A percentile compares a stretch with the other conserved stretches of the same genome.
These are phyloP conservation scores for Nasonia longicornis DNA, from an alignment of 1,140 invertebrate species.

Conservation along the genomic window DNA sequence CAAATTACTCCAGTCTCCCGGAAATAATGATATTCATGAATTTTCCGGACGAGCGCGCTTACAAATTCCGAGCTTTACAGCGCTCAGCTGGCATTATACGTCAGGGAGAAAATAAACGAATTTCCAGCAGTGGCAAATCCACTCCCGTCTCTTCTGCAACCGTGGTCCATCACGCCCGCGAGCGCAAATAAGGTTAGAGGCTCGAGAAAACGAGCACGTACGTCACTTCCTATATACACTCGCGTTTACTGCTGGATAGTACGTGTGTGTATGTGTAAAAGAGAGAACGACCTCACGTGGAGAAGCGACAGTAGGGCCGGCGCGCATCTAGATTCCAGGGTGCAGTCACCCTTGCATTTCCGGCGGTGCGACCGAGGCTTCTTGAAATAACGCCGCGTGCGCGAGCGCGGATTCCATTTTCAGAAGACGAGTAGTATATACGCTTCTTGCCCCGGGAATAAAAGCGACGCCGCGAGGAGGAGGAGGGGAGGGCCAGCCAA, in stretches of 20 bases:
- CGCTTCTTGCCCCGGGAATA: slow-evolving; percentile 26
- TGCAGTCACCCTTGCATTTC: slow-evolving; percentile 46
- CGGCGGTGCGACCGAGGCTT: slow-evolving; percentile 31
- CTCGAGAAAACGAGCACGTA: slow-evolving; percentile 12
- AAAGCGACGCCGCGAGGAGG: slow-evolving; percentile 4
- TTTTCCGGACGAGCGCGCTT: neutral
- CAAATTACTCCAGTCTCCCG: too few relatives aligned
- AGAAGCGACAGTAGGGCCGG: slow-evolving; percentile 6
- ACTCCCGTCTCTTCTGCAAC: neutral
- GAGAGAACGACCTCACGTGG: neutral
- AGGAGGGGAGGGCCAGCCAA: slow-evolving; percentile 8
- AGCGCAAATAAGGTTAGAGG: slow-evolving; percentile 38
- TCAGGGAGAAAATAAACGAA: neutral
- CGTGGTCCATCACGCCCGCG: slow-evolving; percentile 5
- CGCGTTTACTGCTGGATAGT: neutral
- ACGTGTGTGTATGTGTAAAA: neutral
- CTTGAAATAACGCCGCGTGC: slow-evolving; percentile 41
- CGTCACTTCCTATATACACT: slow-evolving; percentile 22
- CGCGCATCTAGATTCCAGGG: slow-evolving; percentile 42
- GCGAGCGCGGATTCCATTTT: slow-evolving; percentile 35
- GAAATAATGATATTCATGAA: neutral
- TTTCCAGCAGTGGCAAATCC: neutral
- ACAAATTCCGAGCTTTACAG: too few relatives aligned
- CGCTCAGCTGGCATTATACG: too few relatives aligned
- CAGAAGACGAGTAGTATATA: slow-evolving; percentile 36